Conservation (phyloP, 1,140 invertebrate species). For the Orius insidiosus region DNA sequence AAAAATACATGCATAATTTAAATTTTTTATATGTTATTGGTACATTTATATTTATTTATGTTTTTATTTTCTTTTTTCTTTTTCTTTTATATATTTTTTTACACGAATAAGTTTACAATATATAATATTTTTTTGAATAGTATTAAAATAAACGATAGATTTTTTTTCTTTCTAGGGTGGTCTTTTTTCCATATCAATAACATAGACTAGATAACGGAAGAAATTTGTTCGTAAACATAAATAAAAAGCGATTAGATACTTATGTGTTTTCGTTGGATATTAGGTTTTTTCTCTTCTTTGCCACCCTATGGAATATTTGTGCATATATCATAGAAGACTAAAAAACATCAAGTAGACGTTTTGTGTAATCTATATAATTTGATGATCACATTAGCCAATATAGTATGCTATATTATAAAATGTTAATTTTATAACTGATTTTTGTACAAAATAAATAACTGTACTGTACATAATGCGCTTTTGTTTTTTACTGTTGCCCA, state of each 20-base stretch:
- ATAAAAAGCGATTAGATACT: neutral
- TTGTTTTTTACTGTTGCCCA: too few relatives aligned
- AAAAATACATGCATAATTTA: slow-evolving; percentile 11
- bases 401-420: slow-evolving; percentile 23
- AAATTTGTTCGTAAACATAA: neutral
- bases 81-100: too few relatives aligned
- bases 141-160: neutral
- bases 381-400: slow-evolving; percentile 22
- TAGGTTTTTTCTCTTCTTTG: slow-evolving; percentile 7
- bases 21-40: slow-evolving; percentile 7
- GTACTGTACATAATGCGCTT: slow-evolving; percentile 16
- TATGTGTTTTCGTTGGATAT: slow-evolving; percentile 3
- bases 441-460: slow-evolving; percentile 26
- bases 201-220: neutral
- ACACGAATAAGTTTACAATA: slow-evolving; percentile 4
- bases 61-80: neutral
- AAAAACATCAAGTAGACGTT: slow-evolving; percentile 15
- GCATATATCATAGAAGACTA: slow-evolving; percentile 18
- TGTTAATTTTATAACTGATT: slow-evolving; percentile 26
- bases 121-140: slow-evolving; percentile 3
- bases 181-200: slow-evolving; percentile 5
- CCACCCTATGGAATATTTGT: slow-evolving; percentile 15
- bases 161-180: slow-evolving; percentile 1
- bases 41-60: slow-evolving; percentile 14
- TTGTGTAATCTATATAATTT: slow-evolving; percentile 18